A percentile compares a stretch with the other conserved stretches of the same genome.
phyloP scores from a whole-genome alignment of 2,888 invertebrate species.

The Chesias legatella region DNA sequence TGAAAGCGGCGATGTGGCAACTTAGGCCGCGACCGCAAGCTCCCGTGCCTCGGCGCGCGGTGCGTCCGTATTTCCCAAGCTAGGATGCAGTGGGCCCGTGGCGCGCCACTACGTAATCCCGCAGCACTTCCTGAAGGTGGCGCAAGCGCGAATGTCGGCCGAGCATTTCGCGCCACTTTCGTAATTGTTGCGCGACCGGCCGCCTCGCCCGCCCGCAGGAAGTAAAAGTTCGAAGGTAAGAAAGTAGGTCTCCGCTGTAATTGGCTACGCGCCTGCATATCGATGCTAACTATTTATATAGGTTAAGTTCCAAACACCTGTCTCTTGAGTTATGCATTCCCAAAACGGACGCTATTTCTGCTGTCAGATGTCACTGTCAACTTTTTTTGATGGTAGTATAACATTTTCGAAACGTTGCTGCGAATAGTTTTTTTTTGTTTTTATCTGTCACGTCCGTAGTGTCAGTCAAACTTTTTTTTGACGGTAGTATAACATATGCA shows the following conservation, averaged over 20 bases:
- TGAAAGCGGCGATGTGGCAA: conserved; percentile 26
- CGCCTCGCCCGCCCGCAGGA: conserved; percentile 73
- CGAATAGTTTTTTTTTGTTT: conserved; percentile 4
- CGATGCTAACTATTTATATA: conserved; percentile 67
- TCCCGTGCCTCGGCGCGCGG: conserved; percentile 36
- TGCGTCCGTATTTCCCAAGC: conserved; percentile 42
- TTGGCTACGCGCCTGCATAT: conserved; percentile 77
- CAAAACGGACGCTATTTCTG: conserved; percentile 9
- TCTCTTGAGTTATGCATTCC: conserved; percentile 23
- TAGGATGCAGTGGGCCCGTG: conserved; percentile 50
- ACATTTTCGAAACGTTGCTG: no score
- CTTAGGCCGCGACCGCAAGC: conserved; percentile 44
- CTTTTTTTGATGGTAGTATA: conserved; percentile 25
- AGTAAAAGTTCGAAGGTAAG: conserved; percentile 81
- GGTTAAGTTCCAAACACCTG: conserved; percentile 52
- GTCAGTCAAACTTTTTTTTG: no score
- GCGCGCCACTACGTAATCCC: conserved; percentile 68
- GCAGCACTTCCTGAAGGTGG: conserved; percentile 79
- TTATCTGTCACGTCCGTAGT: conserved; percentile 7
- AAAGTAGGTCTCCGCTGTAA: conserved; percentile 79
- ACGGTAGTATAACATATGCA: conserved; percentile 22
- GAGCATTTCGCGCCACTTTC: conserved; percentile 80
- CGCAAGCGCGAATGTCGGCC: conserved; percentile 79
- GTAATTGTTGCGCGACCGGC: conserved; percentile 77
- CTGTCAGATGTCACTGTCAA: conserved; percentile 5